Conservation (phyloP, 2,888 invertebrate genomes). For the Choristoneura rosaceana region DNA sequence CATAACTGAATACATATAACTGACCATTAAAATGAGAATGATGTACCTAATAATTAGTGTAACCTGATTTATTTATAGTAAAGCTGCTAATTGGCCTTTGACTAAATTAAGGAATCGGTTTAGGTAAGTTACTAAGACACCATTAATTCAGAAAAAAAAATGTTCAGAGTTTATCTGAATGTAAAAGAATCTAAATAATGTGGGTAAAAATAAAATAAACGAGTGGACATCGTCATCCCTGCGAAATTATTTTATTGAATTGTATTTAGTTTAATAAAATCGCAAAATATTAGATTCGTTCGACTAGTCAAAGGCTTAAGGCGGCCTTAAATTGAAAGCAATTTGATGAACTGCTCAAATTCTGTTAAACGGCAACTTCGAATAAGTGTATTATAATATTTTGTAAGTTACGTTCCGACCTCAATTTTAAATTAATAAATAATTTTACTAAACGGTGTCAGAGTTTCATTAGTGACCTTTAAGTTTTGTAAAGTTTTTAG, state of each 20-base stretch:
- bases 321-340: conserved; percentile 46
- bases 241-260: too few relatives aligned
- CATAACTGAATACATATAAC: conserved; percentile 17
- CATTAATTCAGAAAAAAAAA: too few relatives aligned
- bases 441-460: conserved; percentile 61
- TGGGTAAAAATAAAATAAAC: too few relatives aligned
- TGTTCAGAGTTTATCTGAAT: too few relatives aligned
- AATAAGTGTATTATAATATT: conserved; percentile 67
- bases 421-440: conserved; percentile 70
- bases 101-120: conserved; percentile 2
- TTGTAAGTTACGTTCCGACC: conserved; percentile 74
- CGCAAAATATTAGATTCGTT: not conserved
- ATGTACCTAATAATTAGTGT: conserved; percentile 17
- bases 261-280: too few relatives aligned
- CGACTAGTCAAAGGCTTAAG: conserved; percentile 14
- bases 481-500: not conserved
- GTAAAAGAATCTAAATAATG: too few relatives aligned
- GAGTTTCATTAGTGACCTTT: conserved; percentile 18
- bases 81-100: conserved; percentile 7
- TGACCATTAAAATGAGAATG: conserved; percentile 33
- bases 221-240: too few relatives aligned
- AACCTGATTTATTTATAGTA: conserved; percentile 1
- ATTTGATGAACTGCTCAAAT: conserved; percentile 58
- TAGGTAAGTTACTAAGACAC: too few relatives aligned
- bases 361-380: conserved; percentile 64